Conservation (phyloP, 1,140 invertebrate genomes). For the Aleiodes sp. region DNA sequence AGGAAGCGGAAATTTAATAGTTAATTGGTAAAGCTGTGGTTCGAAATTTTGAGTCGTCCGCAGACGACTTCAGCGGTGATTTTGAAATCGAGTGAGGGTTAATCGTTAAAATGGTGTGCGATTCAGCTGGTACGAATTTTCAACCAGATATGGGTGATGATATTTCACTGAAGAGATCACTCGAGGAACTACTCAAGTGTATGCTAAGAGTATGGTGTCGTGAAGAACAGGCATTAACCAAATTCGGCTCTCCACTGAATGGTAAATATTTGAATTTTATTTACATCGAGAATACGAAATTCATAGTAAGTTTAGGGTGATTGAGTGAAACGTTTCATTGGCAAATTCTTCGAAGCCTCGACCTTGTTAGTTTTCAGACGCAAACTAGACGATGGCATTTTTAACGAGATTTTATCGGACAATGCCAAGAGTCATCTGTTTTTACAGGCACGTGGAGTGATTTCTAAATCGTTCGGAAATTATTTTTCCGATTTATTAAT, state of each 20-base stretch:
- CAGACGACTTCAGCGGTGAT: neutral
- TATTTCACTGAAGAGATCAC: constrained; percentile 71
- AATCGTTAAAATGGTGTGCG: constrained; percentile 63
- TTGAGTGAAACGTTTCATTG: neutral
- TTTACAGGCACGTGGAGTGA: too few relatives aligned
- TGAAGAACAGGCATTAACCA: constrained; percentile 74
- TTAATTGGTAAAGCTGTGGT: too few relatives aligned
- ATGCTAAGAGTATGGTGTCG: constrained; percentile 85
- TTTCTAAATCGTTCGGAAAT: too few relatives aligned
- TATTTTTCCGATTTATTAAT: too few relatives aligned
- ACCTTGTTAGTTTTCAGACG: constrained; percentile 17
- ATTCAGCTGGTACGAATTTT: constrained; percentile 53
- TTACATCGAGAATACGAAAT: neutral
- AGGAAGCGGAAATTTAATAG: too few relatives aligned
- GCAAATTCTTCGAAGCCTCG: constrained; percentile 22
- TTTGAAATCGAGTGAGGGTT: neutral
- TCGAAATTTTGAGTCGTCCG: neutral
- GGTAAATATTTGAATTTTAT: constrained; percentile 48
- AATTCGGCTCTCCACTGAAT: constrained; percentile 48
- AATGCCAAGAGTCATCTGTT: too few relatives aligned
- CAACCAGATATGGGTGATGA: constrained; percentile 60
- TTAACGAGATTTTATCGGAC: too few relatives aligned
- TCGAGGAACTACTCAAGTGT: constrained; percentile 81
- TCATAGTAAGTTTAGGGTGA: neutral
- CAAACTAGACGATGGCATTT: too few relatives aligned